These are phyloP conservation scores for Micrasema minimum DNA, from an alignment of 1,140 invertebrate genomes.

Conservation along the genomic window DNA sequence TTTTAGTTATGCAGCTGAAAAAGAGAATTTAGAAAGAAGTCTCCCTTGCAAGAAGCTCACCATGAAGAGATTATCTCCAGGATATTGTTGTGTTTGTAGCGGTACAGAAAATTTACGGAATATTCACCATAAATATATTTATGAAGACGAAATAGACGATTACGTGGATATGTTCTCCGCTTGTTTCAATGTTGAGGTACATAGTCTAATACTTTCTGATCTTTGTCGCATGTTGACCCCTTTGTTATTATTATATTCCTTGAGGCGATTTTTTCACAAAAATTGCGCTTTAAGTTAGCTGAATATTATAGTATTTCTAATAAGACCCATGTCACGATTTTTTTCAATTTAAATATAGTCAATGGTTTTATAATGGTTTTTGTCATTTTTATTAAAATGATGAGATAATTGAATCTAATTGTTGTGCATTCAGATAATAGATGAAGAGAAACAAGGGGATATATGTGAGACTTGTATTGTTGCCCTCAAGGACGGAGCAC, in stretches of 20 bases:
- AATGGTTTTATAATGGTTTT: no score
- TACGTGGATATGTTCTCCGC: slow-evolving; percentile 14
- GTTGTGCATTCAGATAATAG: slow-evolving; percentile 2
- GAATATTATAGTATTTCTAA: no score
- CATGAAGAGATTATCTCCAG: background rate
- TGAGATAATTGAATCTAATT: background rate
- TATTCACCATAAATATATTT: slow-evolving; percentile 28
- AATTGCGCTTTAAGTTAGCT: no score
- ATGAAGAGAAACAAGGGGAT: slow-evolving; percentile 13
- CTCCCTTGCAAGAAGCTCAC: slow-evolving; percentile 13
- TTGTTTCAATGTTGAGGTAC: slow-evolving; percentile 26
- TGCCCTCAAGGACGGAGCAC: slow-evolving; percentile 3
- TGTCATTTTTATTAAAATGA: no score
- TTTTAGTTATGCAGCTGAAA: slow-evolving; percentile 19
- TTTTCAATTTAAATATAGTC: no score
- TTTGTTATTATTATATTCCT: no score
- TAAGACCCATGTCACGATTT: no score
- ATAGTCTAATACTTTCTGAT: background rate
- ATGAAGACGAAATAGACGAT: slow-evolving; percentile 31
- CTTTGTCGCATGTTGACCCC: no score
- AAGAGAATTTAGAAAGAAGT: slow-evolving; percentile 13
- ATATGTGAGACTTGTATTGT: slow-evolving; percentile 2
- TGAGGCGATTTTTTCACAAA: no score
- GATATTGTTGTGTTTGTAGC: slow-evolving; percentile 1
- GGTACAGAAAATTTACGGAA: slow-evolving; percentile 2